Percentiles rank a stretch among this genome's conserved stretches.
Evolutionary conservation across 2,797 vertebrate species (phyloP).

Genomic region (Aplochiton taeniatus): DNA sequence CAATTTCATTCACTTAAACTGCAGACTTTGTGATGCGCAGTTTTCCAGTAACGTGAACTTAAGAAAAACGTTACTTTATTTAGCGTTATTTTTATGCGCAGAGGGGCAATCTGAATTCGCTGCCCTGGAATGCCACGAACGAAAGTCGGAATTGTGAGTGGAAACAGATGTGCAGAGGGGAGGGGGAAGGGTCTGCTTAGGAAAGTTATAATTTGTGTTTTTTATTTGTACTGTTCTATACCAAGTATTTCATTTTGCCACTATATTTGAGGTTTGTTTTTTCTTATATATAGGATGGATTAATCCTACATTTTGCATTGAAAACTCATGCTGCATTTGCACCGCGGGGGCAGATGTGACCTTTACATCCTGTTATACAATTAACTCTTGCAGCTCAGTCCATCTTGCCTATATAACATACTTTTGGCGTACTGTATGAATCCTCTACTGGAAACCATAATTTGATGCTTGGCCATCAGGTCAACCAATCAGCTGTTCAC

Average conservation of each 20-base stretch:
- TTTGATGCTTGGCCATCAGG: too few relatives aligned
- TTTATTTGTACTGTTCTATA: neutral
- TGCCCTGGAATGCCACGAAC: slow-evolving; percentile 76
- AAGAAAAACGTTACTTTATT: slow-evolving; percentile 3
- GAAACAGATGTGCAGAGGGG: slow-evolving; percentile 80
- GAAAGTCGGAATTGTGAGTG: slow-evolving; percentile 78
- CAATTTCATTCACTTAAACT: slow-evolving; percentile 11
- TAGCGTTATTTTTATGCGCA: neutral
- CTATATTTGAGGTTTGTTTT: neutral
- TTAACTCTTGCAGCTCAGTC: neutral
- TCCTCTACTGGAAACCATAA: too few relatives aligned
- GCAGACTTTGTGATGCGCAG: neutral
- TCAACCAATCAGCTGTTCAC: too few relatives aligned
- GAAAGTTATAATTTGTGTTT: neutral
- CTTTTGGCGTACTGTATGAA: too few relatives aligned
- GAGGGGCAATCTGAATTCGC: slow-evolving; percentile 25
- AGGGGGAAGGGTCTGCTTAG: slow-evolving; percentile 43
- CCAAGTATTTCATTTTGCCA: neutral
- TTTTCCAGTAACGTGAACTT: neutral
- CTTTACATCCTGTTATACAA: slow-evolving; percentile 64
- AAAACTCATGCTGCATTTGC: slow-evolving; percentile 42
- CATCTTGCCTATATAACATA: neutral
- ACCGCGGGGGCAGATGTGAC: slow-evolving; percentile 67
- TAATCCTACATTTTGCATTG: neutral
- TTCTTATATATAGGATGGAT: slow-evolving; percentile 11